Percentiles rank a stretch among this genome's conserved stretches.
Evolutionary conservation across 2,113 vertebrate species (phyloP).

Genomic region (Cynocephalus volans): DNA sequence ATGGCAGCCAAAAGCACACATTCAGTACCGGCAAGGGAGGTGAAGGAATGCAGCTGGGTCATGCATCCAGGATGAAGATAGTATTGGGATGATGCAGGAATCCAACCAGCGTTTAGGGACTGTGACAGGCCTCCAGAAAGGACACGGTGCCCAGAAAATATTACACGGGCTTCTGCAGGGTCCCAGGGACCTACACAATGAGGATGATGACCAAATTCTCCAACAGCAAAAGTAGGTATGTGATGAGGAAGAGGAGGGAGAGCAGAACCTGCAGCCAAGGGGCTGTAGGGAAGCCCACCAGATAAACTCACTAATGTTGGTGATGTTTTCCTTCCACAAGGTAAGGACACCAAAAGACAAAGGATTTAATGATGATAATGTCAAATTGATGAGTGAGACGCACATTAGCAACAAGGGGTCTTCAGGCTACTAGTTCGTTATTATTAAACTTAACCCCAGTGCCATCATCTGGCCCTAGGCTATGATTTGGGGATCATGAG

Average conservation of each 20-base stretch:
- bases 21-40: constrained; percentile 85
- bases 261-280: constrained; percentile 70
- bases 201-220: constrained; percentile 83
- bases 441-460: background rate
- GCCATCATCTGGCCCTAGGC: background rate
- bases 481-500: background rate
- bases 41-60: constrained; percentile 86
- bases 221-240: constrained; percentile 80
- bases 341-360: background rate
- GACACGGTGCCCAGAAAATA: constrained; percentile 86
- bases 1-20: constrained; percentile 85
- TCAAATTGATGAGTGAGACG: background rate
- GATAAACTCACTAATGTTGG: constrained; percentile 81
- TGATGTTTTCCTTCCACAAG: constrained; percentile 76
- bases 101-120: constrained; percentile 81
- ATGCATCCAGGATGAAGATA: constrained; percentile 86
- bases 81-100: constrained; percentile 79
- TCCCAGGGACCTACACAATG: constrained; percentile 71
- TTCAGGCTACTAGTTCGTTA: background rate
- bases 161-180: constrained; percentile 85
- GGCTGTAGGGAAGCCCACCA: constrained; percentile 81
- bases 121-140: constrained; percentile 84
- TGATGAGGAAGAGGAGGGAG: constrained; percentile 79
- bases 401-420: background rate
- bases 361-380: background rate